These are phyloP conservation scores for Papilio helenus DNA, from an alignment of 1,140 invertebrate species.

Conservation along the genomic window DNA sequence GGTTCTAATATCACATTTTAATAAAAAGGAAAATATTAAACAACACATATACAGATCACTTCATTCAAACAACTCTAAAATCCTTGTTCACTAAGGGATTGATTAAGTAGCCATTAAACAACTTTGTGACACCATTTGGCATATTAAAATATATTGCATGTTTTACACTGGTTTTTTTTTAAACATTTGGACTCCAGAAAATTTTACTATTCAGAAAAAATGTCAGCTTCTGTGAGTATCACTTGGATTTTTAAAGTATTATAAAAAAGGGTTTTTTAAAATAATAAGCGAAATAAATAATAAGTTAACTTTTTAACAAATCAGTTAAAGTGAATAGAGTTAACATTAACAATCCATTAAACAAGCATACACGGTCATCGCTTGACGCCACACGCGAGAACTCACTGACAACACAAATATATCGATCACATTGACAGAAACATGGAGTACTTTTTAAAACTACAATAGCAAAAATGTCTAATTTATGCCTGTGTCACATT, in stretches of 20 bases:
- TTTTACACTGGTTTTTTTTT: too few species aligned
- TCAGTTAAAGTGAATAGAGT: not conserved
- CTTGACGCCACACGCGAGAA: slow-evolving; percentile 67
- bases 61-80: not conserved
- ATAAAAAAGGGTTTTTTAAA: not conserved
- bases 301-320: not conserved
- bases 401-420: slow-evolving; percentile 53
- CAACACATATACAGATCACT: not conserved
- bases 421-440: not conserved
- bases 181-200: too few species aligned
- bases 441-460: too few species aligned
- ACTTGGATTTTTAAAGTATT: too few species aligned
- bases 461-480: too few species aligned
- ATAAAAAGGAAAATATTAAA: slow-evolving; percentile 10
- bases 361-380: slow-evolving; percentile 40
- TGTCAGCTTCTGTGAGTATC: too few species aligned
- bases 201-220: not conserved
- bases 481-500: too few species aligned
- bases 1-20: slow-evolving; percentile 37
- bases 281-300: not conserved
- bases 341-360: not conserved
- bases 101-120: too few species aligned
- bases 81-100: not conserved
- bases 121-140: too few species aligned
- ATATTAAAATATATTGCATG: too few species aligned